Conservation (phyloP, 2,888 invertebrate species). For the Coelinius sp. region DNA sequence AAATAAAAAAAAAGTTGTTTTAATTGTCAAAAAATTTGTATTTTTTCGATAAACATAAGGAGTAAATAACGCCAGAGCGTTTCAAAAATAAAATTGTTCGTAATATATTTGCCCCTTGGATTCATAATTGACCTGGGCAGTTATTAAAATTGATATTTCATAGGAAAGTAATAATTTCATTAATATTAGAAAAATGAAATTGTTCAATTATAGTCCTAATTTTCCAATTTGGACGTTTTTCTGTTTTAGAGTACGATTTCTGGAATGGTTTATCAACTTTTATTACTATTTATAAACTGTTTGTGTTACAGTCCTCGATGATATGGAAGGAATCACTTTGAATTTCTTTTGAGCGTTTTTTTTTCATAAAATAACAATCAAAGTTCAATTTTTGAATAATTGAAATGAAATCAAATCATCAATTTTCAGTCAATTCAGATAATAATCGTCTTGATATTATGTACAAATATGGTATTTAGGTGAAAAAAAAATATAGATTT, state of each 20-base stretch:
- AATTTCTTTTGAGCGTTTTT: background rate
- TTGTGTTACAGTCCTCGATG: background rate
- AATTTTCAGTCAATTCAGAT: background rate
- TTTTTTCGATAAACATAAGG: conserved; percentile 22
- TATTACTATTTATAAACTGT: too few species aligned
- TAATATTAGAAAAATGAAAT: background rate
- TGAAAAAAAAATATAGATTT: background rate
- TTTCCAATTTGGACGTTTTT: background rate
- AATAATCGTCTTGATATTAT: conserved; percentile 30
- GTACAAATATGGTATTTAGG: conserved; percentile 4
- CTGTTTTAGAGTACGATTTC: background rate
- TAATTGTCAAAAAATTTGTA: conserved; percentile 2
- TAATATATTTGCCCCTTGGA: background rate
- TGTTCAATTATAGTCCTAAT: background rate
- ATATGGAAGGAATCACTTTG: background rate
- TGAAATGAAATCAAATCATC: background rate
- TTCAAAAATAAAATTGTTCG: background rate
- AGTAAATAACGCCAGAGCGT: conserved; percentile 11
- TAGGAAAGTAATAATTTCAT: background rate
- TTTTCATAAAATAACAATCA: background rate
- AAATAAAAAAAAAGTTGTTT: background rate
- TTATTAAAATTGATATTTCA: background rate
- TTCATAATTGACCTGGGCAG: background rate
- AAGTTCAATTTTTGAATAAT: background rate
- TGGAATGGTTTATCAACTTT: too few species aligned